Evolutionary conservation across 2,113 vertebrate genomes (phyloP), one percentile per base, ranked within the genome.

Genomic region (Tiliqua scincoides): DNA sequence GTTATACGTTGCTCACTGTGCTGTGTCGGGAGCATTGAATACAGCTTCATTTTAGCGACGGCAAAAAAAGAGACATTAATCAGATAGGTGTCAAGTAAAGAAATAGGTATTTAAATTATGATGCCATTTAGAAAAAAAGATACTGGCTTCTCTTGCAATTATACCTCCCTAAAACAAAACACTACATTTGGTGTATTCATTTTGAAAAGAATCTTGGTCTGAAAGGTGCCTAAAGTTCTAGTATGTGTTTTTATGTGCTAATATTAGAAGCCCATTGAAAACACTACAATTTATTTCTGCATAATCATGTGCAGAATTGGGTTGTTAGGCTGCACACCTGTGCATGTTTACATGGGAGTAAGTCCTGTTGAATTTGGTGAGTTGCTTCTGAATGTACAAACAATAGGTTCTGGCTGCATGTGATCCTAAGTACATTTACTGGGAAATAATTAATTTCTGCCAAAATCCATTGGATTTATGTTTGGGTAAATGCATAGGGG

Each of bases 11-110:
- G 43, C 73, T 76, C 74, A 37, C n/a, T 30, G 23, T 30, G 23
- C 30, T 84, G 72, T 84, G 40, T 52, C n/a, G 43, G 25, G 15
- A 12, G n/a, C 20, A 5, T 83, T n/a, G 43, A 37, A 40, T 27
- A 30, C 12, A 77, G 23, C n/a, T 77, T 77, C 6, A 2, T 63
- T 76, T 67, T 76, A 67, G 9, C n/a, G n/a, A n/a, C n/a, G n/a
- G n/a, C 37, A 84, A 15, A 63, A 63, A 20, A 37, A 9, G 18
- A 48, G 25, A 48, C 0, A 6, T 54, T 76, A 27, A 71, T 0
- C 0, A n/a, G 18, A 78, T 59, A 37, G 25, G 63, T 0, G 0
- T 27, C 30, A 8, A 85, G 37, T 1, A 6, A 65, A 85, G 32
- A 27, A 62, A 62, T 10, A 25, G 12, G 15, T 57, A n/a, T 17